Evolutionary conservation across 2,797 vertebrate species (phyloP).

Genomic region (Remorina albescens): DNA sequence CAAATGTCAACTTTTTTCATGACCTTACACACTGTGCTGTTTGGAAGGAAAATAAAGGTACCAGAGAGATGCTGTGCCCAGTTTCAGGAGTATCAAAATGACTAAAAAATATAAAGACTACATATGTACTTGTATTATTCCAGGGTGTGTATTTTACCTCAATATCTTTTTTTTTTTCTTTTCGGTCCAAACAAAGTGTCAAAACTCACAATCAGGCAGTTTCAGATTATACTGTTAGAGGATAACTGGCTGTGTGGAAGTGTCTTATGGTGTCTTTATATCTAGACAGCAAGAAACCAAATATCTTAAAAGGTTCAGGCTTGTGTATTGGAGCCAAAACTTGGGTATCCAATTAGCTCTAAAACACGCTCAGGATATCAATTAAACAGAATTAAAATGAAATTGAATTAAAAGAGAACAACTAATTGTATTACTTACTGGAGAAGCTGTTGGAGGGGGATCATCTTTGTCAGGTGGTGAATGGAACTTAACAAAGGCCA

Average conservation of each 20-base stretch:
- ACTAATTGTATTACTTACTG: constrained; percentile 80
- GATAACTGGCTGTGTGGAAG: neutral
- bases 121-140: neutral
- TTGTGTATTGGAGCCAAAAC: neutral
- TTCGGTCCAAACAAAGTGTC: no score
- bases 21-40: neutral
- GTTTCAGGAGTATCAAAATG: neutral
- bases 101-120: neutral
- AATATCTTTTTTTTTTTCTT: neutral
- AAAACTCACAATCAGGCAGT: neutral
- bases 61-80: accelerated
- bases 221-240: neutral
- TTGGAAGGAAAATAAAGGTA: neutral
- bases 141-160: no score
- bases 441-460: constrained; percentile 72
- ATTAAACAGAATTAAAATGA: no score
- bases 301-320: neutral
- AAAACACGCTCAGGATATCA: neutral
- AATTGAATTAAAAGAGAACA: neutral
- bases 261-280: neutral
- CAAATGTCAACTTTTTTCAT: constrained; percentile 13
- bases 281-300: neutral
- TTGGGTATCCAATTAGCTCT: neutral
- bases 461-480: constrained; percentile 89
- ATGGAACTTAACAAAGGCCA: constrained; percentile 91